phyloP scores from a whole-genome alignment of 2,797 vertebrate genomes.

The Epinephelus awoara region DNA sequence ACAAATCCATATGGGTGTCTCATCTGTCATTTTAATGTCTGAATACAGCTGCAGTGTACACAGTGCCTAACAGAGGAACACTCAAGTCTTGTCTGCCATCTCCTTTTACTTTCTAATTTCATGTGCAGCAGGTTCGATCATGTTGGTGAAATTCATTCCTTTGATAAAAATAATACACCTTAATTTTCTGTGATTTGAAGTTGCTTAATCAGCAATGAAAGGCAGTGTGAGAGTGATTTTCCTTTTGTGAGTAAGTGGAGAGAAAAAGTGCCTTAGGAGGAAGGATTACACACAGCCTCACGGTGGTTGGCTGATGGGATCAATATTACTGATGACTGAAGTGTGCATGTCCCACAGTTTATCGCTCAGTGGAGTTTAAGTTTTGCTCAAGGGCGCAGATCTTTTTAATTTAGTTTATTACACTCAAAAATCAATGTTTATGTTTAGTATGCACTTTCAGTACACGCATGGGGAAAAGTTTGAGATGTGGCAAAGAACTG shows the following conservation, averaged over 20 bases:
- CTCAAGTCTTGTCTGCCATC: neutral
- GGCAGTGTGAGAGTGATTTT: neutral
- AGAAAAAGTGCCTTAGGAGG: slow-evolving; percentile 1
- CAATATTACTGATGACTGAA: neutral
- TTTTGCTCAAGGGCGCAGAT: neutral
- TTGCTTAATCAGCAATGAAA: slow-evolving; percentile 9
- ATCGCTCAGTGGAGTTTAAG: neutral
- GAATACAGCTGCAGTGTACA: slow-evolving; percentile 3
- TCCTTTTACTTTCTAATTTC: slow-evolving; percentile 6
- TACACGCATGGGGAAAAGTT: neutral
- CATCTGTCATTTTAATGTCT: slow-evolving; percentile 31
- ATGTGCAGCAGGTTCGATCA: slow-evolving; percentile 12
- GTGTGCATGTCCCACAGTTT: neutral
- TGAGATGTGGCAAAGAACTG: neutral
- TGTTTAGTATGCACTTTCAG: neutral
- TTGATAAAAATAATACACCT: neutral
- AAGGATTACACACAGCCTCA: neutral
- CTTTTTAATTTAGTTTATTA: neutral
- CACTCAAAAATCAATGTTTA: neutral
- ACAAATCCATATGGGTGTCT: slow-evolving; percentile 45
- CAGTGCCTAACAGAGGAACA: neutral
- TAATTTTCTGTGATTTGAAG: slow-evolving; percentile 15
- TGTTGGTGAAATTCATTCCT: slow-evolving; percentile 8
- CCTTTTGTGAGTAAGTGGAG: neutral
- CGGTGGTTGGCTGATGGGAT: neutral